Evolutionary conservation across 2,888 invertebrate genomes (phyloP).

Genomic region (Nowickia ferox): DNA sequence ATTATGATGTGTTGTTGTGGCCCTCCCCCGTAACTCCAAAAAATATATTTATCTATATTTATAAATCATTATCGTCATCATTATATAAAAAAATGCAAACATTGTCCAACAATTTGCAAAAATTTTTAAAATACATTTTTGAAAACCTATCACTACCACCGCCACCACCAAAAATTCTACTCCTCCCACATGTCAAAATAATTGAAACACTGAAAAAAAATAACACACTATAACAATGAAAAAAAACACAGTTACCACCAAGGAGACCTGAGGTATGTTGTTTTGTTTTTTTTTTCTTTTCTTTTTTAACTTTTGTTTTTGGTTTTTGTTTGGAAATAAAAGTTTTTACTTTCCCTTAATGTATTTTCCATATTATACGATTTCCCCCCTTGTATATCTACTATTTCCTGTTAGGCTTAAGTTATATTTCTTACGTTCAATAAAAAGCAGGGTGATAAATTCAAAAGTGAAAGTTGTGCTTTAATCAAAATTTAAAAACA

Average conservation of each 20-base stretch:
- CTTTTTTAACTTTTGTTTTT: slow-evolving; percentile 74
- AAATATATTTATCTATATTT: slow-evolving; percentile 50
- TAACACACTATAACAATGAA: slow-evolving; percentile 47
- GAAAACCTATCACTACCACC: slow-evolving; percentile 14
- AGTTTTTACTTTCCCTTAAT: slow-evolving; percentile 35
- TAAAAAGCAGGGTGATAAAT: slow-evolving; percentile 42
- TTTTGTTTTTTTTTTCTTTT: slow-evolving; percentile 71
- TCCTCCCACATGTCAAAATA: slow-evolving; percentile 45
- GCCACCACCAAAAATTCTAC: slow-evolving; percentile 12
- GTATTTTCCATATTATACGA: slow-evolving; percentile 30
- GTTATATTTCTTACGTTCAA: not conserved
- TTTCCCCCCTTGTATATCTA: slow-evolving; percentile 9
- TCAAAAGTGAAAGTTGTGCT: not conserved
- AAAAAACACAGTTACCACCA: slow-evolving; percentile 88
- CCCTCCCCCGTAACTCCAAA: slow-evolving; percentile 64
- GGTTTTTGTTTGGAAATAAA: slow-evolving; percentile 68
- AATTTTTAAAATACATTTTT: slow-evolving; percentile 14
- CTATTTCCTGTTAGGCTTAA: slow-evolving; percentile 25
- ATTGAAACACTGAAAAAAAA: slow-evolving; percentile 41
- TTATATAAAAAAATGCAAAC: slow-evolving; percentile 43
- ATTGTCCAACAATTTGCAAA: slow-evolving; percentile 47
- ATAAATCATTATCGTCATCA: slow-evolving; percentile 54
- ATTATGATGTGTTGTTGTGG: slow-evolving; percentile 71
- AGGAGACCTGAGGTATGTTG: slow-evolving; percentile 95
- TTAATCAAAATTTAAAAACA: not conserved